phyloP scores from a whole-genome alignment of 2,113 vertebrate genomes.

The Aspidoscelis tigris region DNA sequence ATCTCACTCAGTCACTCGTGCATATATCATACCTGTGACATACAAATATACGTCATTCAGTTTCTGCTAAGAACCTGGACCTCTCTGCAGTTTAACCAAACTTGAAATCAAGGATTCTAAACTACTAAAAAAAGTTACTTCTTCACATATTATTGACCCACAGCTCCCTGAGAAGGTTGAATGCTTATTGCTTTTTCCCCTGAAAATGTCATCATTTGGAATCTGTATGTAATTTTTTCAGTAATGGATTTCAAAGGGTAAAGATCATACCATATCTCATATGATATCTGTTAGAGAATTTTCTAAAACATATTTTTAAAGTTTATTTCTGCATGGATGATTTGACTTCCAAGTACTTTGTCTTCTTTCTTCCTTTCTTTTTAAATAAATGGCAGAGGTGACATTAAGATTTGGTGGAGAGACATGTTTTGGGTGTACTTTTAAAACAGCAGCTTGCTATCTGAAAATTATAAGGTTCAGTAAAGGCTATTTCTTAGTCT shows the following conservation, averaged over 20 bases:
- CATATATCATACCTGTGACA: too few relatives aligned
- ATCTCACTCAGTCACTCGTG: constrained; percentile 14
- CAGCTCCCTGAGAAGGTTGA: neutral
- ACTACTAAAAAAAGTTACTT: constrained; percentile 9
- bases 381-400: too few relatives aligned
- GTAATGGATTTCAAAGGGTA: constrained; percentile 41
- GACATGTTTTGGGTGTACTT: neutral
- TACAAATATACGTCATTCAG: neutral
- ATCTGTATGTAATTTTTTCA: constrained; percentile 34
- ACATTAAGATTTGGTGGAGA: neutral
- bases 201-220: constrained; percentile 24
- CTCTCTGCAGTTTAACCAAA: neutral
- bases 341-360: constrained; percentile 41
- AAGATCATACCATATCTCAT: constrained; percentile 10
- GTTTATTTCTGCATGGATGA: constrained; percentile 33
- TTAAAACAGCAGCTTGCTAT: neutral
- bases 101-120: constrained; percentile 41
- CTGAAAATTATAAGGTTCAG: neutral
- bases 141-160: neutral
- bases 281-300: constrained; percentile 14
- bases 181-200: constrained; percentile 37
- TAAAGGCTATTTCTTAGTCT: neutral
- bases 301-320: constrained; percentile 36
- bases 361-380: neutral
- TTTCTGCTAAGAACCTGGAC: neutral